These are phyloP conservation scores for Drosophila birchii DNA, from an alignment of 2,888 invertebrate species.

Conservation along the genomic window DNA sequence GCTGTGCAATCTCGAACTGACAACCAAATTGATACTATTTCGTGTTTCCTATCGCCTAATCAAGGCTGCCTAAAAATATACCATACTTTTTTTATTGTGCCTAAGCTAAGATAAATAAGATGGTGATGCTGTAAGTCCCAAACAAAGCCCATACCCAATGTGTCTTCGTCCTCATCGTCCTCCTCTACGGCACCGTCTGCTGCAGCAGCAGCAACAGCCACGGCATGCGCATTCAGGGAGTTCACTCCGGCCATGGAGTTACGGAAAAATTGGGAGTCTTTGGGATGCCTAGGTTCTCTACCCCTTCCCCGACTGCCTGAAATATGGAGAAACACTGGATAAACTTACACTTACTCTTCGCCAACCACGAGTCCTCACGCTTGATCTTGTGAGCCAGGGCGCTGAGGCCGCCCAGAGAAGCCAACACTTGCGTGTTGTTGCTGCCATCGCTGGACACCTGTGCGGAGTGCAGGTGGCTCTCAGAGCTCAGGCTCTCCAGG, in stretches of 20 bases:
- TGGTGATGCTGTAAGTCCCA: background rate
- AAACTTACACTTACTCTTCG: constrained; percentile 76
- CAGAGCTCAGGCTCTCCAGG: constrained; percentile 77
- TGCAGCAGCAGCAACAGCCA: constrained; percentile 67
- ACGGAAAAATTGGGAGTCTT: constrained; percentile 6
- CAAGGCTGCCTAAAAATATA: background rate
- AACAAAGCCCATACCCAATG: constrained; percentile 8
- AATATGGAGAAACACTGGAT: constrained; percentile 55
- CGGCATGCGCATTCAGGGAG: constrained; percentile 49
- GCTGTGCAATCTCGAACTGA: background rate
- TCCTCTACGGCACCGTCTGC: constrained; percentile 65
- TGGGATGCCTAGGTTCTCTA: constrained; percentile 29
- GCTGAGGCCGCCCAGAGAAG: constrained; percentile 78
- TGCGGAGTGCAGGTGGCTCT: constrained; percentile 80
- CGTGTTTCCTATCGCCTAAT: background rate
- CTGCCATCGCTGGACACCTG: constrained; percentile 80
- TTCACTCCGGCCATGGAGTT: constrained; percentile 24
- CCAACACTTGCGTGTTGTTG: constrained; percentile 81
- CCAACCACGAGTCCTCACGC: constrained; percentile 84
- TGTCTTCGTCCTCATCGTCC: constrained; percentile 59
- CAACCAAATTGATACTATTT: background rate
- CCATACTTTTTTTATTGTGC: background rate
- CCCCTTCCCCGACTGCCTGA: constrained; percentile 56
- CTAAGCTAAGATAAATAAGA: background rate
- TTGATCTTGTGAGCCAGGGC: constrained; percentile 83